Base-by-base conservation (phyloP, 2,888 invertebrate genomes). In the Nebria salina region DNA sequence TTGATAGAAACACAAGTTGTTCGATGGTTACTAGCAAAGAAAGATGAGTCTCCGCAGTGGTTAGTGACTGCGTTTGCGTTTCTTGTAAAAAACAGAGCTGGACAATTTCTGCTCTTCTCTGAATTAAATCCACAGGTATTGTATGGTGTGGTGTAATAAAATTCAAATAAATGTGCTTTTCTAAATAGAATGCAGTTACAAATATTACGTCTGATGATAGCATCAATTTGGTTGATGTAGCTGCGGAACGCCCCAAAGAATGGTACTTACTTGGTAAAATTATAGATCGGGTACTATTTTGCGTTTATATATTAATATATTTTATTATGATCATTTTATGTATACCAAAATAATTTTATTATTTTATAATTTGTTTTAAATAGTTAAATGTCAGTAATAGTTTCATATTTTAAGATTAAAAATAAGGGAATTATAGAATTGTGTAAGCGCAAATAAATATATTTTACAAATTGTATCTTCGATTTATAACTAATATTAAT, bases 251-350 rank as follows among this genome's bases (percentile, higher is more conserved):
- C 15, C 72, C 76, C 26, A 83, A 85, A 72, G 88, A 88, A 77
- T 89, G 88, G 88, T 82, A 84, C 5, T 76, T 88, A 54, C 86
- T 89, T 82, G 88, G 86, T 8, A 87, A 86, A 83, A 84, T 89
- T 66, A 78, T 89, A 26, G 88, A 89, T 84, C 84, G 87, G 77
- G 68, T 88, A 65, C 86, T 86, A 75, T 85, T 88, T 79, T 81
- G 86, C 70, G 76, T 83, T 72, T 87, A 86, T 80, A 82, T 84
- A 25, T 26, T 70, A 5, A 25, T 20, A 11, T 70, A 70, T 70
- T 15, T 34, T 11, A 70, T 70, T 26, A 70, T 70, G 70, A n/a
- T 70, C 26, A 70, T 70, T 1, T 11, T 70, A 20, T 70, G 70
- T 26, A 70, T 70, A 26, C 70, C 70, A 7, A 70, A 70, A 70